phyloP scores from a whole-genome alignment of 2,888 invertebrate genomes.

The Acanthosepion lycidas region DNA sequence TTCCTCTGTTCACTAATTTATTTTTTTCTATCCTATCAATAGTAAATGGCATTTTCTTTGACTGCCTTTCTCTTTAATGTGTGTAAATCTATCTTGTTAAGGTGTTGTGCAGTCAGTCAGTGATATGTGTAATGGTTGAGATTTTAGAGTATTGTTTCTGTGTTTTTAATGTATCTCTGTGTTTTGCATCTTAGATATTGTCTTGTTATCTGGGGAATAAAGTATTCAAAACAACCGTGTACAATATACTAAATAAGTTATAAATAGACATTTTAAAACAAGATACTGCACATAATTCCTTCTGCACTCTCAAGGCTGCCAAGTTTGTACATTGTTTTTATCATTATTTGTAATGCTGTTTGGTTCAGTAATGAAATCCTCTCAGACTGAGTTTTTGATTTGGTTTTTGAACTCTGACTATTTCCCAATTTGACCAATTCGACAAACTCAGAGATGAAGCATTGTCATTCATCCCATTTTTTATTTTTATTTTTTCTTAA shows the following conservation, averaged over 20 bases:
- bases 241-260: background rate
- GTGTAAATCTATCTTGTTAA: background rate
- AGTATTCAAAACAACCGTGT: background rate
- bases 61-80: background rate
- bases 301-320: background rate
- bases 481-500: no score
- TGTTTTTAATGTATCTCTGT: background rate
- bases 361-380: no score
- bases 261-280: background rate
- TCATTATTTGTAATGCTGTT: no score
- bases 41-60: background rate
- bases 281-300: background rate
- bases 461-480: no score
- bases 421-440: no score
- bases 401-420: no score
- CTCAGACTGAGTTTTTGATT: no score
- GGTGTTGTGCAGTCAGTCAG: background rate
- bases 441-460: no score
- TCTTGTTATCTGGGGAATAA: background rate
- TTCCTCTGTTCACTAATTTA: background rate
- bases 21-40: background rate
- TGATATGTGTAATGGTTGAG: background rate
- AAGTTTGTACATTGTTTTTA: background rate
- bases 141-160: background rate
- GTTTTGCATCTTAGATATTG: background rate